Evolutionary conservation across 2,797 vertebrate species (phyloP).

Genomic region (Vipera latastei): DNA sequence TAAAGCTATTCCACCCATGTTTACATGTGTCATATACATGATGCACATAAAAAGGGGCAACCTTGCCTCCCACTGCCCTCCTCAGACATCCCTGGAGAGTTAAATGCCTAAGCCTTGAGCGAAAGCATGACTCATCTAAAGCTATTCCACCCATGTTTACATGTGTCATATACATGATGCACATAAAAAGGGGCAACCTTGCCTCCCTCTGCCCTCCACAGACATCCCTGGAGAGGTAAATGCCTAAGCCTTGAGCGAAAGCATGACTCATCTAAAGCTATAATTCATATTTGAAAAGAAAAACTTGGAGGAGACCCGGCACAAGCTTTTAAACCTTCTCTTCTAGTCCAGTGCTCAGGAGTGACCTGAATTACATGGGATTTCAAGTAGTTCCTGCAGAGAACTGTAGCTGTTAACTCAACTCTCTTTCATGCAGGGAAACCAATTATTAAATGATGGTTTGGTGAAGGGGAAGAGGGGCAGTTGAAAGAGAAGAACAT

Average conservation of each 20-base stretch:
- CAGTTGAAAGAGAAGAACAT: not conserved
- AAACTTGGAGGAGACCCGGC: not conserved
- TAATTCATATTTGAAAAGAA: not conserved
- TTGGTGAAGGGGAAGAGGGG: not conserved
- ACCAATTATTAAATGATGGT: not conserved
- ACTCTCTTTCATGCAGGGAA: not conserved
- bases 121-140: not conserved
- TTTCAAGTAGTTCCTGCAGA: not conserved
- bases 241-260: not conserved
- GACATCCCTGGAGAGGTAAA: not conserved
- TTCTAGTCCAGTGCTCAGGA: not conserved
- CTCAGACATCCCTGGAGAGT: not conserved
- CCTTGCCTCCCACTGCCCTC: not conserved
- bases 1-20: not conserved
- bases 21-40: not conserved
- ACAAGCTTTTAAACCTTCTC: not conserved
- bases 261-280: not conserved
- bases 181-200: not conserved
- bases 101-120: not conserved
- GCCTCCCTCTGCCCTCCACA: not conserved
- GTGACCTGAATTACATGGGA: not conserved
- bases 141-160: not conserved
- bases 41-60: not conserved
- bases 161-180: not conserved
- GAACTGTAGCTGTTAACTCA: not conserved